These are phyloP conservation scores for Cygnus buccinator DNA, from an alignment of 2,113 vertebrate genomes.

Conservation along the genomic window DNA sequence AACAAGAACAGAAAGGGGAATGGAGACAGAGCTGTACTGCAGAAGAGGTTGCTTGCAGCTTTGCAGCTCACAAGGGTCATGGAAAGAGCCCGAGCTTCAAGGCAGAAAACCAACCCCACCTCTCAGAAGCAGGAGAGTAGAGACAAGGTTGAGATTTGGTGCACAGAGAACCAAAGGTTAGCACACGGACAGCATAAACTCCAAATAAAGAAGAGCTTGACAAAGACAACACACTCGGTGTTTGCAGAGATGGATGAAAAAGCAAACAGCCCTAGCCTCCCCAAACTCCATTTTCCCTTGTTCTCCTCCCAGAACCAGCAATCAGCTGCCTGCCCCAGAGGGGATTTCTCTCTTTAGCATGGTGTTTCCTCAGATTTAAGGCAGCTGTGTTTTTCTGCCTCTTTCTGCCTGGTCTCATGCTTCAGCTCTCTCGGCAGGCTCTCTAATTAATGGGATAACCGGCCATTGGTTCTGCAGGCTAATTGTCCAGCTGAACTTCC, in stretches of 20 bases:
- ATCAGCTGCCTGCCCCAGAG: not conserved
- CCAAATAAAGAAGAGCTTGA: not conserved
- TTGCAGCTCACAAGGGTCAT: not conserved
- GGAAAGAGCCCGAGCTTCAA: not conserved
- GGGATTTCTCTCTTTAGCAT: not conserved
- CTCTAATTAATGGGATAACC: conserved; percentile 9
- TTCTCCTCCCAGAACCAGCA: not conserved
- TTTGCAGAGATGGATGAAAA: not conserved
- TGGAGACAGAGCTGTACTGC: not conserved
- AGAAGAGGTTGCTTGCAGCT: not conserved
- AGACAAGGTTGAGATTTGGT: not conserved
- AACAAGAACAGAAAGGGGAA: not conserved
- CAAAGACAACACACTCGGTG: not conserved
- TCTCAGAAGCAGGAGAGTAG: not conserved
- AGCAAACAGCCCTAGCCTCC: not conserved
- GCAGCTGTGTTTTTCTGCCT: not conserved
- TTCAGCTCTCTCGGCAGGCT: not conserved
- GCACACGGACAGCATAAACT: not conserved
- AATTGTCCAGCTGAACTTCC: not conserved
- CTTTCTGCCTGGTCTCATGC: not conserved
- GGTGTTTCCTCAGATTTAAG: not conserved
- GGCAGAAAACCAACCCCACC: not conserved
- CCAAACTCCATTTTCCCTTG: not conserved
- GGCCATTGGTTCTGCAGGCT: not conserved
- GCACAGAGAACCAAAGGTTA: not conserved